These are phyloP conservation scores for Lutjanus campechanus DNA, from an alignment of 2,797 vertebrate species.

Conservation along the genomic window DNA sequence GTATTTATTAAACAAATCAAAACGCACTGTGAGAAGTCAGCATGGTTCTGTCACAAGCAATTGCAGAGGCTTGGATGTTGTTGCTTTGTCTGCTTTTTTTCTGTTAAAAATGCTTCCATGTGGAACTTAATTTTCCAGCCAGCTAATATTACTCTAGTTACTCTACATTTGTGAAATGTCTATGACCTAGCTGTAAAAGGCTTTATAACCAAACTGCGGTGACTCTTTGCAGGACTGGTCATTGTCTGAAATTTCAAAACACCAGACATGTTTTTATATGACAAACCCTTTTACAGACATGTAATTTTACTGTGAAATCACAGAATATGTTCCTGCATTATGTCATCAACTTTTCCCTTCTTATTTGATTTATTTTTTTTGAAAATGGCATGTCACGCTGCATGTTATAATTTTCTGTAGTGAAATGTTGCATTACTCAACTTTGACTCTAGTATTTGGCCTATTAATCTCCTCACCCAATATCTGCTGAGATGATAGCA, in stretches of 20 bases:
- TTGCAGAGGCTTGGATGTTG: neutral
- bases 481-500: neutral
- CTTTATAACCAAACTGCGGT: neutral
- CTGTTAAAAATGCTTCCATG: neutral
- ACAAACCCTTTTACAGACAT: neutral
- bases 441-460: neutral
- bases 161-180: neutral
- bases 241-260: neutral
- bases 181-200: neutral
- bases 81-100: neutral
- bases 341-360: neutral
- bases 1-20: neutral
- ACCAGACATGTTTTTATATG: neutral
- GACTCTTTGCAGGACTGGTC: neutral
- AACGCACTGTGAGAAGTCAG: neutral
- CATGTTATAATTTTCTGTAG: neutral
- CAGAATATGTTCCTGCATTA: neutral
- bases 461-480: neutral
- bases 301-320: neutral
- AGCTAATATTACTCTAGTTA: neutral
- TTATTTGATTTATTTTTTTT: neutral
- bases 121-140: neutral
- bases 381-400: neutral
- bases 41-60: neutral
- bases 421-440: neutral